phyloP scores from a whole-genome alignment of 1,140 invertebrate genomes.

The Drosophila navojoa region DNA sequence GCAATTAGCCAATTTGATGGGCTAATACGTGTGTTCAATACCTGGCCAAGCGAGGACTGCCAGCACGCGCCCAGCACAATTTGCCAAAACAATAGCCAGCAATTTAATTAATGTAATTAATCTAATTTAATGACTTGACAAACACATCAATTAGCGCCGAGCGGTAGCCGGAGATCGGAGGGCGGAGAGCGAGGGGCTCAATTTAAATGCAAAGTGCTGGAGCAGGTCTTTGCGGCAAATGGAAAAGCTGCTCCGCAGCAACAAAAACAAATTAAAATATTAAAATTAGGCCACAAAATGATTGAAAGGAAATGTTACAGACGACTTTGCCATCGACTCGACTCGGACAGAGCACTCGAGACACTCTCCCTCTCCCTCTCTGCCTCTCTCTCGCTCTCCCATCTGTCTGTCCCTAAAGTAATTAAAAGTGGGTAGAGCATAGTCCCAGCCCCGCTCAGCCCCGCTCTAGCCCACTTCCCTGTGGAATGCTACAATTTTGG shows the following conservation, averaged over 20 bases:
- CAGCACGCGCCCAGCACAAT: constrained; percentile 19
- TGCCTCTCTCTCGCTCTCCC: constrained; percentile 18
- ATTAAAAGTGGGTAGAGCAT: constrained; percentile 78
- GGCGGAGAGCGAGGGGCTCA: constrained; percentile 23
- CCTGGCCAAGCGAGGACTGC: background rate
- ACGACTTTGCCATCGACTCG: constrained; percentile 25
- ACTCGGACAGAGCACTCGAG: background rate
- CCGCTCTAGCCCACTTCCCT: background rate
- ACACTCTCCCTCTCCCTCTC: constrained; percentile 20
- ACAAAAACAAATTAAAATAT: constrained; percentile 81
- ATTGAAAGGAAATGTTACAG: constrained; percentile 76
- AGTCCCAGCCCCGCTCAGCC: constrained; percentile 34
- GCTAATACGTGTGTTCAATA: constrained; percentile 15
- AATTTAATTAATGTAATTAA: constrained; percentile 83
- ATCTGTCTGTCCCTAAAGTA: constrained; percentile 73
- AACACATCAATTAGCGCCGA: constrained; percentile 80
- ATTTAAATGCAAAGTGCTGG: constrained; percentile 76
- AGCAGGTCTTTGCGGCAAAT: constrained; percentile 55
- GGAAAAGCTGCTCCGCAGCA: constrained; percentile 35
- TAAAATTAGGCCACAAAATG: constrained; percentile 83
- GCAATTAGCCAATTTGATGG: constrained; percentile 66
- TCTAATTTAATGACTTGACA: constrained; percentile 83
- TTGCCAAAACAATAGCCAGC: constrained; percentile 35
- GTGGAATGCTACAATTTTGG: constrained; percentile 44
- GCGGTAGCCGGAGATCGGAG: background rate